A percentile compares a stretch with the other conserved stretches of the same genome.
Evolutionary conservation across 2,797 vertebrate species (phyloP).

Genomic region (Argyrosomus regius): DNA sequence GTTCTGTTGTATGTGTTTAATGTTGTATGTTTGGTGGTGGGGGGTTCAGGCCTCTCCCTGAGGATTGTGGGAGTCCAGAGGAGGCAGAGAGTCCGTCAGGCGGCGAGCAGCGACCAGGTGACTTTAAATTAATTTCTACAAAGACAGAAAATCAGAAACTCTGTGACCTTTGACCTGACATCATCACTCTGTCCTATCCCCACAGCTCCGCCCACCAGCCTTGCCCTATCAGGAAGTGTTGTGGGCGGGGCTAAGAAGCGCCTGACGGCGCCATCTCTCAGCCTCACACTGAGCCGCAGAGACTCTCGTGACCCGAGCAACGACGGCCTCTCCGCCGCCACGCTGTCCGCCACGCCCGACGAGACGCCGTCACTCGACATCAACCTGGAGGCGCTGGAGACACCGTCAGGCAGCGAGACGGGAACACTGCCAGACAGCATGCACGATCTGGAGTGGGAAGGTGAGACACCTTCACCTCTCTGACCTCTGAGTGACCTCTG

Average conservation of each 20-base stretch:
- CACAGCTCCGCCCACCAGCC: conserved; percentile 79
- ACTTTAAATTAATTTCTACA: not conserved
- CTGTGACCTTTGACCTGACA: not conserved
- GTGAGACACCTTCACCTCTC: conserved; percentile 64
- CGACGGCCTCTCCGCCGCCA: conserved; percentile 59
- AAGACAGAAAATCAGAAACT: not conserved
- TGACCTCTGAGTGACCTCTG: no score
- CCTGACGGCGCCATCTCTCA: conserved; percentile 82
- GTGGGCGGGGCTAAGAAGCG: conserved; percentile 81
- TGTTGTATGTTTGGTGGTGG: not conserved
- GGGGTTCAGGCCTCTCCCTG: conserved; percentile 78
- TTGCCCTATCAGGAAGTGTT: conserved; percentile 78
- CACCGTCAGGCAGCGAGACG: conserved; percentile 88
- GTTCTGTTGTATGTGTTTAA: no score
- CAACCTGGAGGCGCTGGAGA: conserved; percentile 89
- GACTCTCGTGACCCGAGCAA: conserved; percentile 65
- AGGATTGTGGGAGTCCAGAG: conserved; percentile 70
- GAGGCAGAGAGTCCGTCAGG: conserved; percentile 47
- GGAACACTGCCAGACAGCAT: conserved; percentile 81
- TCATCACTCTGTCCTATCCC: not conserved
- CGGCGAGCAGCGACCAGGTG: conserved; percentile 65
- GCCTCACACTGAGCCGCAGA: conserved; percentile 72
- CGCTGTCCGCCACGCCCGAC: conserved; percentile 37
- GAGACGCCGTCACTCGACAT: conserved; percentile 83
- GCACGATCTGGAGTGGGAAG: conserved; percentile 90